Conservation (phyloP, 2,888 invertebrate genomes). For the Andrena flavipes region DNA sequence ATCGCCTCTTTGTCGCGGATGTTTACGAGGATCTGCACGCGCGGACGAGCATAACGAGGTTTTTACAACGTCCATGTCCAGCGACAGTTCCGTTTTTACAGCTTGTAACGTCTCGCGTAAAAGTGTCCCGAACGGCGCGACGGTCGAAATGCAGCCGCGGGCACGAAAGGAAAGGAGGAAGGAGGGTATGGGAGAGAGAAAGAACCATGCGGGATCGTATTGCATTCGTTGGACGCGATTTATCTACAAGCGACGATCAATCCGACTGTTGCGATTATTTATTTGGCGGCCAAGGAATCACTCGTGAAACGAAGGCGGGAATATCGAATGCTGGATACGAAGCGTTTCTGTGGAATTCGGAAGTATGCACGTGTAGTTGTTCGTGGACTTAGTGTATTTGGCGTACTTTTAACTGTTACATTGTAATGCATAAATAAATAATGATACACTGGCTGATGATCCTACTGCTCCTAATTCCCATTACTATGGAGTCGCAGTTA, state of each 20-base stretch:
- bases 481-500: too few relatives aligned
- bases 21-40: conserved; percentile 22
- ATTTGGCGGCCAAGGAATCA: conserved; percentile 56
- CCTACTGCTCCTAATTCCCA: too few relatives aligned
- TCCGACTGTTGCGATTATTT: conserved; percentile 68
- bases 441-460: conserved; percentile 33
- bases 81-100: conserved; percentile 49
- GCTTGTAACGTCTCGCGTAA: conserved; percentile 49
- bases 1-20: conserved; percentile 8
- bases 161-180: neutral
- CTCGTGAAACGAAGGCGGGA: too few relatives aligned
- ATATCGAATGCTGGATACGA: neutral
- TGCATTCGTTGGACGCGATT: conserved; percentile 30
- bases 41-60: conserved; percentile 41
- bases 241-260: conserved; percentile 60
- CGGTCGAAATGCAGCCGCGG: neutral
- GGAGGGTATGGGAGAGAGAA: neutral
- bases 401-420: conserved; percentile 76
- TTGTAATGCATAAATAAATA: conserved; percentile 75
- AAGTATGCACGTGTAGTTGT: conserved; percentile 69
- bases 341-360: conserved; percentile 11
- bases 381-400: conserved; percentile 75
- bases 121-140: conserved; percentile 28
- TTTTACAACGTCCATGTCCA: conserved; percentile 24
- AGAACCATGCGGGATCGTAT: neutral